These are phyloP conservation scores for Psylliodes chrysocephalus DNA, from an alignment of 2,888 invertebrate genomes.

Conservation along the genomic window DNA sequence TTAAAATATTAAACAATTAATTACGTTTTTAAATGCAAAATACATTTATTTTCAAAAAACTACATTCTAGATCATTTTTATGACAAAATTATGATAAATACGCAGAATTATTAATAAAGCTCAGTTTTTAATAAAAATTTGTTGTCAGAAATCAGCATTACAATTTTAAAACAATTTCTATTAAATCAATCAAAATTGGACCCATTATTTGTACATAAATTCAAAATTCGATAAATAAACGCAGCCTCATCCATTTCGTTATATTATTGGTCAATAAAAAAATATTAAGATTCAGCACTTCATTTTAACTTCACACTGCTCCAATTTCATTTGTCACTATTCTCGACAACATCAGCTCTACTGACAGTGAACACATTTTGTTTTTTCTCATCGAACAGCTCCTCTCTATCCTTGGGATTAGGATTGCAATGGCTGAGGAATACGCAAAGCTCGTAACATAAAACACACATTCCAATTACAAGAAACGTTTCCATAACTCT, in stretches of 20 bases:
- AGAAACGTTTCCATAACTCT: slow-evolving; percentile 73
- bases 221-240: background rate
- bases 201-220: background rate
- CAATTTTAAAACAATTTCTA: background rate
- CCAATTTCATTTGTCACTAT: slow-evolving; percentile 1
- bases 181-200: background rate
- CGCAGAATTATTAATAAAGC: background rate
- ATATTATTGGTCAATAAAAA: background rate
- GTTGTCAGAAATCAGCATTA: slow-evolving; percentile 2
- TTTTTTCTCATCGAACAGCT: slow-evolving; percentile 47
- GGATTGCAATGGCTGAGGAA: slow-evolving; percentile 69
- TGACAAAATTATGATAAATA: background rate
- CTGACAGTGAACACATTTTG: slow-evolving; percentile 60
- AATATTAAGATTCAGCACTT: background rate
- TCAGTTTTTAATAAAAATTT: no score
- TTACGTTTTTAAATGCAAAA: background rate
- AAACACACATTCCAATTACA: slow-evolving; percentile 73
- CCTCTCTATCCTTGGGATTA: slow-evolving; percentile 58
- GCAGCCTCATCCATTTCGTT: slow-evolving; percentile 4
- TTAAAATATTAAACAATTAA: background rate
- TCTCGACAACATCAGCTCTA: slow-evolving; percentile 35
- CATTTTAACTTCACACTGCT: background rate
- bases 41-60: background rate
- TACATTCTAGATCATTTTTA: no score
- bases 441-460: slow-evolving; percentile 75